These are phyloP conservation scores for Latrodectus geometricus DNA, from an alignment of 1,140 invertebrate species.

Conservation along the genomic window DNA sequence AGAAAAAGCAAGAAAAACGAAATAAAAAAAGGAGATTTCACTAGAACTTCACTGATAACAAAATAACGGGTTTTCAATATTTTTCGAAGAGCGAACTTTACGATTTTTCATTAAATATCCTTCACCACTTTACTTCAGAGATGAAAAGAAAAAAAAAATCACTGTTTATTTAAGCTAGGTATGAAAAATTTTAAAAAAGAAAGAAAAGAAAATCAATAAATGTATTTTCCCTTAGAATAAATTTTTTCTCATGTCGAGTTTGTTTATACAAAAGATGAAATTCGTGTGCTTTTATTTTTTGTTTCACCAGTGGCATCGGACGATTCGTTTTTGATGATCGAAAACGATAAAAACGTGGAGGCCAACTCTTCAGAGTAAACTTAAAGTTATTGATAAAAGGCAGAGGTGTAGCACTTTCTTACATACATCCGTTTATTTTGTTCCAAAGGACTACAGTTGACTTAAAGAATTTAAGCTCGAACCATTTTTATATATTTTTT, in stretches of 20 bases:
- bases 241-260: neutral
- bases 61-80: neutral
- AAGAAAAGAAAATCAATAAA: neutral
- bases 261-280: neutral
- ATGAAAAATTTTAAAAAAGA: neutral
- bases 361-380: neutral
- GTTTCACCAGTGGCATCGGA: neutral
- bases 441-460: neutral
- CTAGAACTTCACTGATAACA: neutral
- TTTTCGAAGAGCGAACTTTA: neutral
- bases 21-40: neutral
- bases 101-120: slow-evolving; percentile 2
- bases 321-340: neutral
- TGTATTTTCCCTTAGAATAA: neutral
- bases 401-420: neutral
- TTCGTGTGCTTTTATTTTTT: neutral
- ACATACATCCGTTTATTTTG: neutral
- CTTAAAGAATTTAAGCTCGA: neutral
- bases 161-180: neutral
- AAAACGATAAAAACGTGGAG: neutral
- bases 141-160: neutral
- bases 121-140: neutral
- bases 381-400: neutral
- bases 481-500: neutral
- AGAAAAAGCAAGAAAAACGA: neutral